Conservation (phyloP, 2,113 vertebrate species). For the Salvelinus namaycush region DNA sequence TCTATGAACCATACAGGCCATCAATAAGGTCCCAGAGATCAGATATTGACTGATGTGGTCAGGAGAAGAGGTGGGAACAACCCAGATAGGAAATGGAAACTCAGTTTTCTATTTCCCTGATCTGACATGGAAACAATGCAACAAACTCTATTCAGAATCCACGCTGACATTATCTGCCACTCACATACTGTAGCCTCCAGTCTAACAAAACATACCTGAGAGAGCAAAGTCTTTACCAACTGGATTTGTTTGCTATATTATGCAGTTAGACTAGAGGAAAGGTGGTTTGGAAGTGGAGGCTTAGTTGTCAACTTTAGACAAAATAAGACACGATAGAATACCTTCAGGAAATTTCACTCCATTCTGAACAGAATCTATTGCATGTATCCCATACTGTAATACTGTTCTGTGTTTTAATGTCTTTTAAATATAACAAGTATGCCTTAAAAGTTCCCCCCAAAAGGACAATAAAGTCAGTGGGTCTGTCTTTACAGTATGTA, state of each 20-base stretch:
- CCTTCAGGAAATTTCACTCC: too few species aligned
- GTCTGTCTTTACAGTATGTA: slow-evolving; percentile 82
- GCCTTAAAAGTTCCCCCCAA: background rate
- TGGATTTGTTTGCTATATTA: background rate
- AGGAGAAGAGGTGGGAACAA: background rate
- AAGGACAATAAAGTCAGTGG: background rate
- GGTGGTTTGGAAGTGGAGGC: background rate
- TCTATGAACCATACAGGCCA: background rate
- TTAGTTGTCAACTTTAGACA: background rate
- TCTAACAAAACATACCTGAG: background rate
- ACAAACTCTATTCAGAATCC: background rate
- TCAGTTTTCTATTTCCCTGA: background rate
- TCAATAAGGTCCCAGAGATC: background rate
- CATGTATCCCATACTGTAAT: background rate
- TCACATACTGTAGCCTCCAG: too few species aligned
- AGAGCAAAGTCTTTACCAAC: background rate
- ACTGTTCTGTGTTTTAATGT: background rate
- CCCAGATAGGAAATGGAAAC: slow-evolving; percentile 10
- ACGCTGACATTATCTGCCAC: too few species aligned
- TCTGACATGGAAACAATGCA: background rate
- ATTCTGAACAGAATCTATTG: too few species aligned
- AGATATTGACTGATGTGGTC: background rate
- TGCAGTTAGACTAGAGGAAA: background rate
- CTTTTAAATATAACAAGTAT: slow-evolving; percentile 63
- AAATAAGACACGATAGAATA: background rate